phyloP scores from a whole-genome alignment of 23 tunicate species.

The Botrylloides violaceus region DNA sequence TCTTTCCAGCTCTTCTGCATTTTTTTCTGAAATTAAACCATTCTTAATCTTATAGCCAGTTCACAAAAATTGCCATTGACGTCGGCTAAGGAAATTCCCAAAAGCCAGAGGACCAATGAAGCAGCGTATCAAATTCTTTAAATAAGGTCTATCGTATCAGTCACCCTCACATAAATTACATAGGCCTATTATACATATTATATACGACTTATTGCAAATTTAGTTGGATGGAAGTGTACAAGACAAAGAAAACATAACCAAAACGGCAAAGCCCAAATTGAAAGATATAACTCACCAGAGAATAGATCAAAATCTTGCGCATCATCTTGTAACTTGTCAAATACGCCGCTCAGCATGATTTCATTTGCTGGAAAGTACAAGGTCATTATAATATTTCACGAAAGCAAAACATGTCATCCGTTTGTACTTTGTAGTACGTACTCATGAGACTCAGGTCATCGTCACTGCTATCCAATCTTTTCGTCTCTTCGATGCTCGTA shows the following conservation, averaged over 20 bases:
- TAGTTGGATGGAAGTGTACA: too few relatives aligned
- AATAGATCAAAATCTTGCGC: conserved; percentile 19
- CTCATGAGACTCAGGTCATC: conserved; percentile 17
- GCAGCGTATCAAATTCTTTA: too few relatives aligned
- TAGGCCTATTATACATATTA: too few relatives aligned
- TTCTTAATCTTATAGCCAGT: background rate
- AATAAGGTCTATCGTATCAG: too few relatives aligned
- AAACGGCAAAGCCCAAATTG: too few relatives aligned
- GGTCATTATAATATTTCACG: too few relatives aligned
- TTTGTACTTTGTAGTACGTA: too few relatives aligned
- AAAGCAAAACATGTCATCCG: too few relatives aligned
- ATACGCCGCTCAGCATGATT: conserved; percentile 17
- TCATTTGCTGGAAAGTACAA: conserved; percentile 9
- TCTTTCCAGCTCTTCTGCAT: conserved; percentile 24
- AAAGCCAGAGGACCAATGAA: background rate
- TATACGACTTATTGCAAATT: too few relatives aligned
- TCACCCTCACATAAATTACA: too few relatives aligned
- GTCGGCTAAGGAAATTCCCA: background rate
- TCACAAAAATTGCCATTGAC: too few relatives aligned
- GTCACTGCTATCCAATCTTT: conserved; percentile 14
- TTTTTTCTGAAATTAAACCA: conserved; percentile 6
- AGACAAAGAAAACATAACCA: too few relatives aligned
- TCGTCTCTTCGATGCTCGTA: background rate
- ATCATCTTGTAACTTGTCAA: conserved; percentile 18
- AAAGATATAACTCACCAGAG: background rate